Evolutionary conservation across 2,888 invertebrate genomes (phyloP), one percentile per base, ranked within the genome.

Genomic region (Rotaria socialis): DNA sequence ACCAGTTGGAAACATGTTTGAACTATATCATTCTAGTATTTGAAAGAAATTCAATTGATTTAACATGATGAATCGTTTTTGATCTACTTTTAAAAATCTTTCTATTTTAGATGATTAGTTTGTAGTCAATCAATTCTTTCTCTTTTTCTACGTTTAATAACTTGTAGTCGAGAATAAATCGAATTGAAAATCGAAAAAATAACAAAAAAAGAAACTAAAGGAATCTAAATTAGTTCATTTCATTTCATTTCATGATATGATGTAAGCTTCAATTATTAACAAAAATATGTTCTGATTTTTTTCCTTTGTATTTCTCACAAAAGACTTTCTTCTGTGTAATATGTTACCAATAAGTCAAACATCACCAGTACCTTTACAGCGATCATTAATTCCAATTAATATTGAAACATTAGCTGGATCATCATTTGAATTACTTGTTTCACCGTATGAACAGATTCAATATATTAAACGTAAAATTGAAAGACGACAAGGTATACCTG

Each of bases 401-500:
- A 94, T 95, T 90, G 94, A 95, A 91, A 94, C 94, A 87, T 93
- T 95, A 89, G 94, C 94, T 88, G 95, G 95, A 87, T 94, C 94
- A 80, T 93, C 94, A 85, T 94, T 95, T 90, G 94, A 94, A 92
- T 93, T 95, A 92, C 93, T 94, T 88, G 94, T 95, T 88, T 94
- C 94, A 88, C 94, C 94, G 84, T 93, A 93, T 88, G 95, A 95
- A 91, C 94, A 94, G 85, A 93, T 95, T 88, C 93, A 94, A 91
- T 94, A 94, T 88, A 94, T 95, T 89, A 95, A 95, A 91, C 94
- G 94, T 89, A 94, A 94, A 92, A 95, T 95, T 91, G 94, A 94
- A 91, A 93, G 94, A 90, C 94, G 94, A 89, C 94, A 94, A 94
- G 95, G 94, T 94, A 86, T 86, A 52, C 86, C 86, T 3, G 52